phyloP scores from a whole-genome alignment of 2,797 vertebrate genomes.

The Hydrolagus colliei region DNA sequence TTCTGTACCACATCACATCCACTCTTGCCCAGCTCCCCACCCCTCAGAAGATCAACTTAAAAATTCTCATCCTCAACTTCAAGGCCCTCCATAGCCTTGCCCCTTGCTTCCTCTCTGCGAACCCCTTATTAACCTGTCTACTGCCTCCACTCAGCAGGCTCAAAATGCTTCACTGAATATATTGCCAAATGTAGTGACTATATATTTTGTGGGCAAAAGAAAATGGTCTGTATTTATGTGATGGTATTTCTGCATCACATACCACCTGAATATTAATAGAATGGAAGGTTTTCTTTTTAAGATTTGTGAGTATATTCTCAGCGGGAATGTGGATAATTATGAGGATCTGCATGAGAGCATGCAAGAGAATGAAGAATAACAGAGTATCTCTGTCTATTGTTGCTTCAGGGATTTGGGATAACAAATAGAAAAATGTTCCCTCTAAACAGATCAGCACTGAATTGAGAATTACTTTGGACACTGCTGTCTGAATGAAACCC shows the following conservation, averaged over 20 bases:
- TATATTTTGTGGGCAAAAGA: no score
- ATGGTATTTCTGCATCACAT: background rate
- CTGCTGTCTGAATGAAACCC: background rate
- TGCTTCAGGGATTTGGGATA: background rate
- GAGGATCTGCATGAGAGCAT: background rate
- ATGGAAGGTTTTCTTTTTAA: background rate
- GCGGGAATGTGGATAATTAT: background rate
- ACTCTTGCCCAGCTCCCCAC: no score
- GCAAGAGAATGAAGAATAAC: background rate
- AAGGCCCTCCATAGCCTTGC: no score
- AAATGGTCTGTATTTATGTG: background rate
- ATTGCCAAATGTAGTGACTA: no score
- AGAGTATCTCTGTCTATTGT: background rate
- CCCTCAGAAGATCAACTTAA: no score
- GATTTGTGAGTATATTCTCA: background rate
- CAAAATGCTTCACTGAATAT: no score
- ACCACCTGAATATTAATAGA: constrained; percentile 6
- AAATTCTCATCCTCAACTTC: no score
- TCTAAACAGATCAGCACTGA: background rate
- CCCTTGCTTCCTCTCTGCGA: no score
- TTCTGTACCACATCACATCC: no score
- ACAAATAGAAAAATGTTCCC: background rate
- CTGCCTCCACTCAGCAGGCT: no score
- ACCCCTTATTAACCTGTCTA: no score
- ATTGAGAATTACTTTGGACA: constrained; percentile 1